A percentile compares a stretch with the other conserved stretches of the same genome.
Evolutionary conservation across 1,140 invertebrate species (phyloP).

Genomic region (Scaptomyza montana): DNA sequence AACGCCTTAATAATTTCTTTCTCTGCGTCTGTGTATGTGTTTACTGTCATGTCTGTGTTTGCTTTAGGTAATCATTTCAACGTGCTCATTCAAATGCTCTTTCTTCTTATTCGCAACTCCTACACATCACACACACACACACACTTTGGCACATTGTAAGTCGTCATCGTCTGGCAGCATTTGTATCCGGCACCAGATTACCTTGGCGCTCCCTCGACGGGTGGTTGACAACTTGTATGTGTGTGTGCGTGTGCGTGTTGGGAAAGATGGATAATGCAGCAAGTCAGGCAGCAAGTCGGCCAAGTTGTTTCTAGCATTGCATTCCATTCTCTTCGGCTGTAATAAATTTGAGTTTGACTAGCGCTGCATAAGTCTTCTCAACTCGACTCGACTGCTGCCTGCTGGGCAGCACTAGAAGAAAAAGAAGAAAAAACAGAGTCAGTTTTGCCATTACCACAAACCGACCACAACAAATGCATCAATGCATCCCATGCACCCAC

Average conservation of each 20-base stretch:
- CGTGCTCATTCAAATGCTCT: constrained; percentile 41
- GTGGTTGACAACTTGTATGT: neutral
- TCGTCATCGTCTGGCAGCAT: constrained; percentile 19
- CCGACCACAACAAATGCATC: neutral
- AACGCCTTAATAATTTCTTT: neutral
- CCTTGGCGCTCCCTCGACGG: neutral
- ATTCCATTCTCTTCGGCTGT: constrained; percentile 23
- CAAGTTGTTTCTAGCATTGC: constrained; percentile 28
- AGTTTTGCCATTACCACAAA: neutral
- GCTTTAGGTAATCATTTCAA: constrained; percentile 78
- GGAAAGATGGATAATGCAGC: constrained; percentile 7
- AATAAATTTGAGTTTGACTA: constrained; percentile 48
- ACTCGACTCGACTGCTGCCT: too few species aligned
- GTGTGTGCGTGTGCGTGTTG: too few species aligned
- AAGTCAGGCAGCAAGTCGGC: constrained; percentile 40
- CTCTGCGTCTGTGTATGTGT: constrained; percentile 31
- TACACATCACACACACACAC: neutral
- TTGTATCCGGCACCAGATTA: constrained; percentile 18
- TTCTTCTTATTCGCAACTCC: neutral
- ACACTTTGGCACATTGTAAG: too few species aligned
- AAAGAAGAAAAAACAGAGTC: neutral
- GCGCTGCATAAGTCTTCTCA: constrained; percentile 5
- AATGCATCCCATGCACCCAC: neutral
- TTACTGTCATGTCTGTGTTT: constrained; percentile 75
- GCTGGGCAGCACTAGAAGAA: neutral